phyloP scores from a whole-genome alignment of 2,113 vertebrate species.

The Cisticola juncidis region DNA sequence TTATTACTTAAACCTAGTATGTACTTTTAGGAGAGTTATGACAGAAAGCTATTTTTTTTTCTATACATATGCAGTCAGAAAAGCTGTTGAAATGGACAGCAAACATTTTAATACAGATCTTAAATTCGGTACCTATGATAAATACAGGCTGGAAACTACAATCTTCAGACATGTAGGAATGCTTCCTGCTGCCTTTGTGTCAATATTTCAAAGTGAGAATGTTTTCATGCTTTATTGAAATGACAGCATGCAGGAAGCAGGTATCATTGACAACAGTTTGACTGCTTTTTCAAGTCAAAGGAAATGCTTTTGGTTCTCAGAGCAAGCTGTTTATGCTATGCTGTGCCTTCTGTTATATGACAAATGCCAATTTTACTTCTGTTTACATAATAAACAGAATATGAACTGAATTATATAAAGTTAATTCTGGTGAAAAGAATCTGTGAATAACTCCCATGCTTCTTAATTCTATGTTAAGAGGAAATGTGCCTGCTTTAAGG shows the following conservation, averaged over 20 bases:
- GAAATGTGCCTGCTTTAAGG: neutral
- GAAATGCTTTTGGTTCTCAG: neutral
- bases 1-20: neutral
- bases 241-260: neutral
- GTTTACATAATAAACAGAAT: neutral
- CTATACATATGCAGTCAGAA: neutral
- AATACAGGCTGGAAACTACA: neutral
- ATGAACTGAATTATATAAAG: neutral
- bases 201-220: neutral
- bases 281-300: neutral
- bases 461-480: neutral
- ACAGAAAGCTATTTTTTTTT: neutral
- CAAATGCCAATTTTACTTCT: neutral
- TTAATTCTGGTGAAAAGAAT: neutral
- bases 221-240: conserved; percentile 12
- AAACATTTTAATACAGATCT: neutral
- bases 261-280: neutral
- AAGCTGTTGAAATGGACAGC: neutral
- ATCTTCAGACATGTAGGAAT: neutral
- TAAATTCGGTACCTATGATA: neutral
- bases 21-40: neutral
- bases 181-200: neutral
- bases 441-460: neutral
- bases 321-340: neutral
- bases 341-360: neutral